Evolutionary conservation across 2,113 vertebrate genomes (phyloP), one percentile per base, ranked within the genome.

Genomic region (Semicossyphus pulcher): DNA sequence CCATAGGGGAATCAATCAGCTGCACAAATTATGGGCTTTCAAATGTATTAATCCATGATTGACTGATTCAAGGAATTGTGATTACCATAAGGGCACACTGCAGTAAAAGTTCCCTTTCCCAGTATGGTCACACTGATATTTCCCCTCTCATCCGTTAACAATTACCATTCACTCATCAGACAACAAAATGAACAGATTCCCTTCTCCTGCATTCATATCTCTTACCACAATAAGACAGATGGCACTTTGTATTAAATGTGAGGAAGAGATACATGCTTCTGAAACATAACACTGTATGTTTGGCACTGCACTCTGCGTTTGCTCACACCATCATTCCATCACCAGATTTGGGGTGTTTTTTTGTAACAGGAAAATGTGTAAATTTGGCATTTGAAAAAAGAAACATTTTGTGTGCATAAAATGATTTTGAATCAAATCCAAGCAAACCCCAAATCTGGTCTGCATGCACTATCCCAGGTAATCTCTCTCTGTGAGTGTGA

Each of bases 371-470:
- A 66, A n/a, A 23, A 52, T 20, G 1, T 32, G 4, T 18, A 3
- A 26, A 62, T 51, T 44, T 42, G 10, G 20, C n/a, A 41, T 15
- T 26, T n/a, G 1, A 8, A n/a, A 39, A 28, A 7, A 20, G 14
- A 64, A 11, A n/a, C n/a, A n/a, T n/a, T n/a, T n/a, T n/a, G n/a
- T n/a, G 2, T 39, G 8, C 16, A 42, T 25, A 44, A 34, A 29
- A 10, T 10, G 18, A 2, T 56, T n/a, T 57, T 53, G 10, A 62
- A 36, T 63, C 9, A 4, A 65, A 8, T 16, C 21, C 6, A 25
- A 59, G 10, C 18, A 45, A 58, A 77, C 76, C 75, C 53, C 75
- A 78, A 78, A 36, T 86, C 81, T 88, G 84, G 61, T 44, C 41
- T 44, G 41, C 41, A 44, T 34, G 25, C 31, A 18, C 20, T 53